Conservation (phyloP, 2,113 vertebrate genomes). For the Formicarius rufipectus region DNA sequence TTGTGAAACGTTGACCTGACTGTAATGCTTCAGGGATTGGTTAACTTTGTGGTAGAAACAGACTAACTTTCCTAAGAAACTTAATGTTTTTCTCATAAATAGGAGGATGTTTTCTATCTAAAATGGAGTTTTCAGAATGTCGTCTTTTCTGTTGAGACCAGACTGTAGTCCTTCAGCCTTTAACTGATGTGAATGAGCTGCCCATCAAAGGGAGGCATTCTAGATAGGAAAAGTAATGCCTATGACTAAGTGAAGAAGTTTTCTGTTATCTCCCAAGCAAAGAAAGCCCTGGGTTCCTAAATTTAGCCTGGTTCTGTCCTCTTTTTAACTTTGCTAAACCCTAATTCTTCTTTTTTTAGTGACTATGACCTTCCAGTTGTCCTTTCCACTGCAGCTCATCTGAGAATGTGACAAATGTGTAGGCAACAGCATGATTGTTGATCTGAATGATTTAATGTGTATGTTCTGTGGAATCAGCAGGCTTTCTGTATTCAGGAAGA, state of each 20-base stretch:
- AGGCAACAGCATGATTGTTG: neutral
- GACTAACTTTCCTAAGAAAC: neutral
- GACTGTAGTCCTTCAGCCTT: neutral
- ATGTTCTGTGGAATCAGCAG: neutral
- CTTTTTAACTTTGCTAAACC: neutral
- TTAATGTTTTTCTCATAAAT: neutral
- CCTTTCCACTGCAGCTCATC: neutral
- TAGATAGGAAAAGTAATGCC: neutral
- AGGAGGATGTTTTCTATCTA: neutral
- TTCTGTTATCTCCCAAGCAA: neutral
- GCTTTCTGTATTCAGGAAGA: neutral
- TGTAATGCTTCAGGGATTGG: neutral
- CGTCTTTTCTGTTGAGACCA: neutral
- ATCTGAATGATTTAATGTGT: neutral
- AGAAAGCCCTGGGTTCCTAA: neutral
- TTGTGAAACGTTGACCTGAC: neutral
- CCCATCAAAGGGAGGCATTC: neutral
- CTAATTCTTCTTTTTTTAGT: neutral
- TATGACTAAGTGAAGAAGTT: neutral
- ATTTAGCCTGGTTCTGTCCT: neutral
- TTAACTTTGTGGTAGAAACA: neutral
- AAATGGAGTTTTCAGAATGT: neutral
- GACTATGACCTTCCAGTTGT: neutral
- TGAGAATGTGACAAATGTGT: neutral
- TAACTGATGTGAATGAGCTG: neutral